Percentiles rank a stretch among this genome's conserved stretches.
These are phyloP conservation scores for Lepeophtheirus nordmannii DNA, from an alignment of 2,888 invertebrate species.

Conservation along the genomic window DNA sequence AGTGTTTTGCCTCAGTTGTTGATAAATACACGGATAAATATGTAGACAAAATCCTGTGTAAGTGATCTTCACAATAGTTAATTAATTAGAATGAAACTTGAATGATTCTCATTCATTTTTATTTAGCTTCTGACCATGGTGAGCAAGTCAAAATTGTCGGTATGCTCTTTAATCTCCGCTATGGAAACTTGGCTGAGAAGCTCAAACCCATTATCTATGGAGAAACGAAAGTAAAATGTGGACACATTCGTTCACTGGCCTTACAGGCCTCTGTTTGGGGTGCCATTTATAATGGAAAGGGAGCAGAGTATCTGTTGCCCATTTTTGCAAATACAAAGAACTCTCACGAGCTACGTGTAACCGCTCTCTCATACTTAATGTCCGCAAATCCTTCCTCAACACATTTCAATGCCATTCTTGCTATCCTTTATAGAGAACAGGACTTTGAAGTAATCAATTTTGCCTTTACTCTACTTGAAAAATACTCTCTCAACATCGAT, in stretches of 20 bases:
- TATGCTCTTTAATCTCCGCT: constrained; percentile 10
- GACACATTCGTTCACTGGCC: not conserved
- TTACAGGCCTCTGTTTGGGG: constrained; percentile 11
- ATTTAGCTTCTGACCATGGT: not conserved
- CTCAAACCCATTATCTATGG: constrained; percentile 14
- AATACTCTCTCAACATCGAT: constrained; percentile 7
- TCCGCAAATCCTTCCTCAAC: not conserved
- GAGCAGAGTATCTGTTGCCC: constrained; percentile 12
- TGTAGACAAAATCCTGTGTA: constrained; percentile 1
- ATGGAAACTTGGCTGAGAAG: constrained; percentile 11
- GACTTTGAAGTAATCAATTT: constrained; percentile 22
- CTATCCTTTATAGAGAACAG: constrained; percentile 17
- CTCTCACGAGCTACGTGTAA: constrained; percentile 4
- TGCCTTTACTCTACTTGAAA: constrained; percentile 20
- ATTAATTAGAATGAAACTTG: not conserved
- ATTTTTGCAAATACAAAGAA: constrained; percentile 7
- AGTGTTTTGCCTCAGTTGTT: constrained; percentile 1
- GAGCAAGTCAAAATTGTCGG: not conserved
- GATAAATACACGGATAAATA: not conserved
- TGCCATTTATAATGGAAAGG: not conserved
- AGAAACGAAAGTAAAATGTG: not conserved
- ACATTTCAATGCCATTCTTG: constrained; percentile 4
- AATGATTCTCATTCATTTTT: not conserved
- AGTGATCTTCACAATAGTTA: not conserved
- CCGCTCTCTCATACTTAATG: constrained; percentile 14